Conservation (phyloP, 1,140 invertebrate species). For the Drosophila trapezifrons region DNA sequence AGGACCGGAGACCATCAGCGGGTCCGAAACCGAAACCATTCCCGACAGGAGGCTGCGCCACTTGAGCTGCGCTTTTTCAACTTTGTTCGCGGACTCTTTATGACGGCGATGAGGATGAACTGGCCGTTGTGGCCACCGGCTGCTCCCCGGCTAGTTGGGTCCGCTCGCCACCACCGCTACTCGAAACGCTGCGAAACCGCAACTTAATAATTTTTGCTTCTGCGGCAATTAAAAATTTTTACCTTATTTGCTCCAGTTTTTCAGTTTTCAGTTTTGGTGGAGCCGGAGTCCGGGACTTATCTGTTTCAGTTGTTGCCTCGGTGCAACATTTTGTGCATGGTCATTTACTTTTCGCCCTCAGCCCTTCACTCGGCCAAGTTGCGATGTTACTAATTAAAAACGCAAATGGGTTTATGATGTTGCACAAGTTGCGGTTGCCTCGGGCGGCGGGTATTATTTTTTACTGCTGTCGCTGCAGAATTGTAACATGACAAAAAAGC, state of each 20-base stretch:
- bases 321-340: conserved; percentile 72
- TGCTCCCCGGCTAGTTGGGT: conserved; percentile 33
- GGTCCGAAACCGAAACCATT: conserved; percentile 42
- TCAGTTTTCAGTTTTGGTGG: conserved; percentile 17
- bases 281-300: conserved; percentile 11
- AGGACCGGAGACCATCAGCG: conserved; percentile 26
- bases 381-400: conserved; percentile 80
- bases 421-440: conserved; percentile 75
- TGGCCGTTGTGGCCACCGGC: conserved; percentile 19
- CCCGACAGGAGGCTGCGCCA: conserved; percentile 39
- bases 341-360: conserved; percentile 70
- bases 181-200: conserved; percentile 58
- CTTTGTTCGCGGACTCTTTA: conserved; percentile 50
- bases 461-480: conserved; percentile 78
- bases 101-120: conserved; percentile 42
- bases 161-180: conserved; percentile 6
- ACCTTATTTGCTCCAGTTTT: conserved; percentile 81
- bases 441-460: conserved; percentile 43
- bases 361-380: conserved; percentile 60
- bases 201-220: conserved; percentile 77
- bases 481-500: conserved; percentile 62
- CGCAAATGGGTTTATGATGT: conserved; percentile 82
- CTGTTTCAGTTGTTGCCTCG: conserved; percentile 37
- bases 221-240: conserved; percentile 81
- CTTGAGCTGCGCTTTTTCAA: conserved; percentile 57